Percentiles rank a stretch among this genome's conserved stretches.
Evolutionary conservation across 2,113 vertebrate genomes (phyloP).

Genomic region (Cyprichromis sp.): DNA sequence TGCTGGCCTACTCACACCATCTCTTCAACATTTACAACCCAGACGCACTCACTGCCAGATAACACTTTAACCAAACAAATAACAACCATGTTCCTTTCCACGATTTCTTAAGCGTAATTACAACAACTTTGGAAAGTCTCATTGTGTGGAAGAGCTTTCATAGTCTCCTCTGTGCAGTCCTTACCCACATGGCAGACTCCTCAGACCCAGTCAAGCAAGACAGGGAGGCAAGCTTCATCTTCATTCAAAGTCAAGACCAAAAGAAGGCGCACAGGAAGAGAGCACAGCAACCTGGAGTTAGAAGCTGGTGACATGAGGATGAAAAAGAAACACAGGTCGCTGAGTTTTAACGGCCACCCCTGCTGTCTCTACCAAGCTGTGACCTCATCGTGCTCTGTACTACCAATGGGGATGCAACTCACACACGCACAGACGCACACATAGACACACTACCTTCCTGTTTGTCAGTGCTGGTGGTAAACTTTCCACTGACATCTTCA

Average conservation of each 20-base stretch:
- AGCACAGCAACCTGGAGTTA: constrained; percentile 7
- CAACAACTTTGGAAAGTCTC: background rate
- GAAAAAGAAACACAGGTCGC: constrained; percentile 17
- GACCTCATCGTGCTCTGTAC: constrained; percentile 45
- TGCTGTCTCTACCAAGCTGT: constrained; percentile 28
- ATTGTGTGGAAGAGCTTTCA: background rate
- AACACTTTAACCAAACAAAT: constrained; percentile 29
- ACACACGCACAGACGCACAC: background rate
- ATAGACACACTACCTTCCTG: constrained; percentile 76
- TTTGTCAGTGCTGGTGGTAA: constrained; percentile 77
- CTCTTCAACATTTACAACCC: constrained; percentile 17
- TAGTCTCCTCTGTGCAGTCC: background rate
- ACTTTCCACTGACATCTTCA: constrained; percentile 83
- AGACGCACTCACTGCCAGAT: constrained; percentile 7
- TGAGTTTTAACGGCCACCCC: constrained; percentile 26
- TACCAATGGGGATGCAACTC: constrained; percentile 46
- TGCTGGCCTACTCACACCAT: background rate
- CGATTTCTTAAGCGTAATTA: background rate
- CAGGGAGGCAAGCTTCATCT: constrained; percentile 1
- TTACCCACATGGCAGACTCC: constrained; percentile 39
- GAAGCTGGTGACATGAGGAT: constrained; percentile 23
- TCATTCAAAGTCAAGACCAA: background rate
- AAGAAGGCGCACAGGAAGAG: background rate
- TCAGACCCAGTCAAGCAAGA: background rate
- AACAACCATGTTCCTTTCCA: background rate